Percentiles rank a stretch among this genome's conserved stretches.
Evolutionary conservation across 2,113 vertebrate genomes (phyloP).

Genomic region (Syngnathus typhle): DNA sequence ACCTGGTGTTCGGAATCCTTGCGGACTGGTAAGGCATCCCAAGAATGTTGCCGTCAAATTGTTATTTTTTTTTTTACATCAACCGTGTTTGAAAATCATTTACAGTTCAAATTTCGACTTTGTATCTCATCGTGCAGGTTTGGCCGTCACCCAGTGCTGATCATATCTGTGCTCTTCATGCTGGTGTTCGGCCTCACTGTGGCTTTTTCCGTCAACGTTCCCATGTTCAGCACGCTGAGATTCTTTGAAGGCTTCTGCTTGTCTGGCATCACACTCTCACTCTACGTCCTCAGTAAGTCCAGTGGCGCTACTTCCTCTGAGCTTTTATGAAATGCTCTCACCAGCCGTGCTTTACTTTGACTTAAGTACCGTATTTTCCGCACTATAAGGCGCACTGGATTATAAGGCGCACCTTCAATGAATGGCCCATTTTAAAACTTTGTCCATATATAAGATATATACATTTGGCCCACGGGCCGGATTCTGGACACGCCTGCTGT

Average conservation of each 20-base stretch:
- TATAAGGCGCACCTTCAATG: too few species aligned
- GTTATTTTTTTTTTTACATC: neutral
- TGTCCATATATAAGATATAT: too few species aligned
- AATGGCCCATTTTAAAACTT: too few species aligned
- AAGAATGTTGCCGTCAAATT: neutral
- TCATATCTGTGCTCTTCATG: constrained; percentile 86
- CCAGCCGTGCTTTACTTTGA: too few species aligned
- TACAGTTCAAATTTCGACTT: neutral
- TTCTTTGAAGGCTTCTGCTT: constrained; percentile 98
- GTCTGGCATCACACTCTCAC: constrained; percentile 87
- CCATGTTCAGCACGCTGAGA: constrained; percentile 98
- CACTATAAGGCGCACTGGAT: too few species aligned
- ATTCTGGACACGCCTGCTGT: too few species aligned
- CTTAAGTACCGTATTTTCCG: too few species aligned
- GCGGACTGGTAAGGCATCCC: constrained; percentile 86
- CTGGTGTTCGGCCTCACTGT: constrained; percentile 90
- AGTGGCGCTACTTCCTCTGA: constrained; percentile 27
- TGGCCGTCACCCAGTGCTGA: constrained; percentile 85
- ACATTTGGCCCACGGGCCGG: too few species aligned
- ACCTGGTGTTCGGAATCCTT: constrained; percentile 91
- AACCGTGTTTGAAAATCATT: neutral
- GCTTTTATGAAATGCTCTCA: too few species aligned
- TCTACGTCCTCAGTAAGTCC: constrained; percentile 87
- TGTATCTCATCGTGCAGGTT: constrained; percentile 69
- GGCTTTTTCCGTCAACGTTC: constrained; percentile 90